A percentile compares a stretch with the other conserved stretches of the same genome.
These are phyloP conservation scores for Thera obeliscata DNA, from an alignment of 2,888 invertebrate genomes.

Conservation along the genomic window DNA sequence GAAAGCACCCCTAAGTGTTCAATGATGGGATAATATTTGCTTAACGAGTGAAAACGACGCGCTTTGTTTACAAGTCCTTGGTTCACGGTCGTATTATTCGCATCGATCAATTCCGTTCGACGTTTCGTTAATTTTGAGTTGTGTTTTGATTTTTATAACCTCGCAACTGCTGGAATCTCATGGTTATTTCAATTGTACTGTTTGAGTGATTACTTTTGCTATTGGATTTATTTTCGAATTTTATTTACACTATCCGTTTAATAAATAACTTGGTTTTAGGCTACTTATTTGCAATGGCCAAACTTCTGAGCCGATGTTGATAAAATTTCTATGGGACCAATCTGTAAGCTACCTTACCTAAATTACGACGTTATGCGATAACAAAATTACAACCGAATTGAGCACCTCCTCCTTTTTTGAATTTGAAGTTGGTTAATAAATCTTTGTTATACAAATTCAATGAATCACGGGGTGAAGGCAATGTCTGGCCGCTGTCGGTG, in stretches of 20 bases:
- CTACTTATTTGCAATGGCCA: not conserved
- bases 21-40: slow-evolving; percentile 46
- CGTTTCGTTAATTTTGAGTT: slow-evolving; percentile 30
- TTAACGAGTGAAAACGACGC: slow-evolving; percentile 30
- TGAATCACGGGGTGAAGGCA: slow-evolving; percentile 22
- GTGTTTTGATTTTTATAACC: slow-evolving; percentile 30
- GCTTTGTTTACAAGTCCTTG: slow-evolving; percentile 31
- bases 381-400: too few species aligned
- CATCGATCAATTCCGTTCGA: slow-evolving; percentile 31
- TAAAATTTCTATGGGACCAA: too few species aligned
- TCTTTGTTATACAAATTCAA: slow-evolving; percentile 1
- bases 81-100: slow-evolving; percentile 30
- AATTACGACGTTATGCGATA: too few species aligned
- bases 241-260: not conserved
- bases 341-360: too few species aligned
- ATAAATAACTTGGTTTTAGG: not conserved
- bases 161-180: slow-evolving; percentile 25
- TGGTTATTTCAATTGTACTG: slow-evolving; percentile 27
- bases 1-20: slow-evolving; percentile 15
- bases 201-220: slow-evolving; percentile 15
- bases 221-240: not conserved
- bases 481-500: slow-evolving; percentile 26
- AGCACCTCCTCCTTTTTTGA: too few species aligned
- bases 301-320: not conserved
- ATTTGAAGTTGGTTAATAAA: not conserved